Conservation (phyloP, 2,888 invertebrate species). For the Alloplasta piceator region DNA sequence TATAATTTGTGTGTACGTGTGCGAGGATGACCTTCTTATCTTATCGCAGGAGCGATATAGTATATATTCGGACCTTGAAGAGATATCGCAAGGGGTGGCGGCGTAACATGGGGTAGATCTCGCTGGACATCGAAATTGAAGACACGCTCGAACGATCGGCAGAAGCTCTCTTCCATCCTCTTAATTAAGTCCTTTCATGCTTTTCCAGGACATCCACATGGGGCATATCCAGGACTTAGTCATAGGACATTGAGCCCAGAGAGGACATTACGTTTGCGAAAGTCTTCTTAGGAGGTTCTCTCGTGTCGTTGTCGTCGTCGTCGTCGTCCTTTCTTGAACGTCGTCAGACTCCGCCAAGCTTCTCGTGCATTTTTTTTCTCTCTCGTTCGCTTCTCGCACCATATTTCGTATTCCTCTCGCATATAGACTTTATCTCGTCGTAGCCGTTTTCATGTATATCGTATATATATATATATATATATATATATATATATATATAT, state of each 20-base stretch:
- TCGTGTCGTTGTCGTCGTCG: constrained; percentile 8
- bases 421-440: constrained; percentile 72
- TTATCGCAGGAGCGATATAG: constrained; percentile 74
- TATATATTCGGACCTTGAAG: constrained; percentile 73
- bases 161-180: constrained; percentile 73
- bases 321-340: constrained; percentile 12
- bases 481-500: background rate
- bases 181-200: constrained; percentile 77
- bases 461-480: constrained; percentile 11
- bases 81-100: constrained; percentile 69
- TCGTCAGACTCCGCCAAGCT: constrained; percentile 28
- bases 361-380: constrained; percentile 10
- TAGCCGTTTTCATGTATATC: constrained; percentile 64
- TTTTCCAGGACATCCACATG: constrained; percentile 8
- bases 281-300: constrained; percentile 33
- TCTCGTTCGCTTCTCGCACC: constrained; percentile 61
- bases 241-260: constrained; percentile 67
- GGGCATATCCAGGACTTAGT: constrained; percentile 61
- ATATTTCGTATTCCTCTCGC: constrained; percentile 82
- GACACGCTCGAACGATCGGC: constrained; percentile 60
- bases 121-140: constrained; percentile 70
- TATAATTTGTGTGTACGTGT: constrained; percentile 73
- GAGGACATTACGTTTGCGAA: constrained; percentile 45
- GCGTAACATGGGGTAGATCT: constrained; percentile 64
- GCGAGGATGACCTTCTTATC: constrained; percentile 76